Conservation (phyloP, 2,797 vertebrate species). For the Acrocephalus scirpaceus region DNA sequence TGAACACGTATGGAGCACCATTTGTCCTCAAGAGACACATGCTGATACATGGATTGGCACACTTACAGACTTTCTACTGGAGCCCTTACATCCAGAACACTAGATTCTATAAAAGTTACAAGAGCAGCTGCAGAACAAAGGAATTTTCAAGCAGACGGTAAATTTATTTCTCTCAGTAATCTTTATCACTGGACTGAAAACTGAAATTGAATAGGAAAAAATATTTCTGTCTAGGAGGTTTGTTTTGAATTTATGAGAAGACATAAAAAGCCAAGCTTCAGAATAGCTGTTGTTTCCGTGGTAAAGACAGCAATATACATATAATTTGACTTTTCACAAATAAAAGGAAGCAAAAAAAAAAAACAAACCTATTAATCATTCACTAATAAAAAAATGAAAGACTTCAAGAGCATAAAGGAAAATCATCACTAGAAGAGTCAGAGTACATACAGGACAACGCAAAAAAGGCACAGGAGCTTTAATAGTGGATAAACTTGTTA, state of each 20-base stretch:
- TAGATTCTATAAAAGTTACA: neutral
- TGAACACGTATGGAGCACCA: neutral
- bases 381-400: neutral
- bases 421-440: neutral
- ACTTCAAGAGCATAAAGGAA: neutral
- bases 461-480: neutral
- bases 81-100: neutral
- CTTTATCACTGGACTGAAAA: neutral
- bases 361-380: neutral
- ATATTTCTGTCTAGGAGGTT: neutral
- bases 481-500: neutral
- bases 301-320: neutral
- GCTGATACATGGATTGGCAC: neutral
- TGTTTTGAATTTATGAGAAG: neutral
- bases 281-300: neutral
- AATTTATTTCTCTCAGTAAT: neutral
- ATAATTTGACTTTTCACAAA: neutral
- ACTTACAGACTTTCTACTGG: neutral
- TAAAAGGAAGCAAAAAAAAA: neutral
- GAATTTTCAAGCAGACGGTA: neutral
- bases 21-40: fast-evolving
- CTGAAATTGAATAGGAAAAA: neutral
- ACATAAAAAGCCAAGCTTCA: neutral
- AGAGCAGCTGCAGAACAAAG: neutral
- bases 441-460: neutral